phyloP scores from a whole-genome alignment of 2,113 vertebrate species.

The Ranitomeya imitator region DNA sequence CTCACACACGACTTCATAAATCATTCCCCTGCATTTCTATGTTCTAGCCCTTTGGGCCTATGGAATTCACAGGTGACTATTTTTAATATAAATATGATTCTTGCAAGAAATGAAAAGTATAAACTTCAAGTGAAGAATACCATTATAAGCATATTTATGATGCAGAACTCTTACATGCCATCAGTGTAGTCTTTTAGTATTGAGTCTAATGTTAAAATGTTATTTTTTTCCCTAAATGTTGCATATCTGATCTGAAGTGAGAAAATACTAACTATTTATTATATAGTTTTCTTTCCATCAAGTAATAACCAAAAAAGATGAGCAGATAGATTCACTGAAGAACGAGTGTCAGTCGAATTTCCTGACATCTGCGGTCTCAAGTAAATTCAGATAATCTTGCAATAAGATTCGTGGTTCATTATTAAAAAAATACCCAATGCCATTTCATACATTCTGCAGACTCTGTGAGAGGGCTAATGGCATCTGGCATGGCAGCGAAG shows the following conservation, averaged over 20 bases:
- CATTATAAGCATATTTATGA: not conserved
- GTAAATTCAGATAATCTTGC: too few species aligned
- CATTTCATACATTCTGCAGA: too few species aligned
- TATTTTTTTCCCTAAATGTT: not conserved
- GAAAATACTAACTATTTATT: conserved; percentile 1
- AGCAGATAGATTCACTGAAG: not conserved
- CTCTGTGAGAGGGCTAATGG: too few species aligned
- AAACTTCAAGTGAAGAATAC: conserved; percentile 27
- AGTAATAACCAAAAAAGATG: not conserved
- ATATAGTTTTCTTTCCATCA: not conserved
- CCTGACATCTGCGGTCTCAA: too few species aligned
- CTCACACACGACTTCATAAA: conserved; percentile 75
- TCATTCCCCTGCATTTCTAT: conserved; percentile 66
- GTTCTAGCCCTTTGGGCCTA: conserved; percentile 60
- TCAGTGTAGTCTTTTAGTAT: not conserved
- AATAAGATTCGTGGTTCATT: too few species aligned
- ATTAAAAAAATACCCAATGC: too few species aligned
- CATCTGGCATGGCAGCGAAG: too few species aligned
- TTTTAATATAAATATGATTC: conserved; percentile 40
- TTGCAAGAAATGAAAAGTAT: conserved; percentile 12
- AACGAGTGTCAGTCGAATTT: too few species aligned
- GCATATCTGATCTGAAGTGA: not conserved
- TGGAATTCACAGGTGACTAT: conserved; percentile 61
- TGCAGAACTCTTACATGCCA: not conserved
- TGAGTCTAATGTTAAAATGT: not conserved